Percentiles rank a stretch among this genome's conserved stretches.
These are phyloP conservation scores for Macrostomum cliftonense DNA, from an alignment of 2,888 invertebrate species.

Conservation along the genomic window DNA sequence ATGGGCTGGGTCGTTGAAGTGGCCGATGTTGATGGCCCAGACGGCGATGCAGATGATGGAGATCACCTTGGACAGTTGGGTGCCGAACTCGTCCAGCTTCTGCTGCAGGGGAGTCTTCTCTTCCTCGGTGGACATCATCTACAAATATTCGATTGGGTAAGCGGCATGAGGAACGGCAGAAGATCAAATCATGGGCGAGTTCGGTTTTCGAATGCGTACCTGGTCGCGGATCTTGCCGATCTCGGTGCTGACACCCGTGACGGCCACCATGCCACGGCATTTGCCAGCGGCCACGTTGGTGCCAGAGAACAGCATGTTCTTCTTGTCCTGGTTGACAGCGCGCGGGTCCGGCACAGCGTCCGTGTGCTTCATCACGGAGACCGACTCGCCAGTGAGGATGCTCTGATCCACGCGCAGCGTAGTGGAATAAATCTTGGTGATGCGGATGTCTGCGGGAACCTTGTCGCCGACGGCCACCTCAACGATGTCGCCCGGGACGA, in stretches of 20 bases:
- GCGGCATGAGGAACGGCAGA: too few species aligned
- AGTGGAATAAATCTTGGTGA: constrained; percentile 85
- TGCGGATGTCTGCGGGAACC: constrained; percentile 93
- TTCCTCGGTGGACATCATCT: constrained; percentile 1
- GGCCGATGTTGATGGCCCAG: constrained; percentile 99
- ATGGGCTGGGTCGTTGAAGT: constrained; percentile 72
- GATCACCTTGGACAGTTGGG: constrained; percentile 96
- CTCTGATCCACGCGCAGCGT: constrained; percentile 98
- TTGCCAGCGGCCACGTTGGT: constrained; percentile 98
- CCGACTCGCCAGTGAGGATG: constrained; percentile 93
- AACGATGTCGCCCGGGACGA: constrained; percentile 82
- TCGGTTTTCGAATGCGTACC: constrained; percentile 50
- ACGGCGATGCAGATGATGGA: constrained; percentile 98
- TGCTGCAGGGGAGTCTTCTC: constrained; percentile 90
- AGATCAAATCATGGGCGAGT: not conserved
- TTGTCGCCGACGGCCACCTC: constrained; percentile 74
- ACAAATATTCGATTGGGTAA: too few species aligned
- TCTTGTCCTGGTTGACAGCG: constrained; percentile 99
- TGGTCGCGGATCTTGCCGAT: constrained; percentile 3
- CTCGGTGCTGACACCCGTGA: constrained; percentile 54
- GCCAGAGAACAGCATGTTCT: constrained; percentile 96
- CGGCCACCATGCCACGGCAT: constrained; percentile 89
- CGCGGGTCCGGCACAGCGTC: constrained; percentile 90
- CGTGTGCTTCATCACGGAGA: constrained; percentile 97
- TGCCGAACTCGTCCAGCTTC: constrained; percentile 97